phyloP scores from a whole-genome alignment of 2,888 invertebrate species.

The Archips xylosteana region DNA sequence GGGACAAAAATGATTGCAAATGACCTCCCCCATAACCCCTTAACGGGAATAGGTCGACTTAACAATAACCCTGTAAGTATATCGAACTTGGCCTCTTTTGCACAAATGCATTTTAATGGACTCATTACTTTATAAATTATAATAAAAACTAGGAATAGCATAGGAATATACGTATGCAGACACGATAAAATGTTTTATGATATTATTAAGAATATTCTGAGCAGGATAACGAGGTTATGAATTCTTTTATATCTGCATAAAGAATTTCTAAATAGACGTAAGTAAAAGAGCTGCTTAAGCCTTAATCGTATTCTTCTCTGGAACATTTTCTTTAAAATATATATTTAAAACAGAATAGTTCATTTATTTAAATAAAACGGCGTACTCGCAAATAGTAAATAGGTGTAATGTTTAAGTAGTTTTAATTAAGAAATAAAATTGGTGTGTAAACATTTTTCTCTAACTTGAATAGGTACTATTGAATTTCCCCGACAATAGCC shows the following conservation, averaged over 20 bases:
- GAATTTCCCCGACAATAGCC: too few relatives aligned
- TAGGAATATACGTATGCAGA: neutral
- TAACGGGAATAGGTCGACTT: too few relatives aligned
- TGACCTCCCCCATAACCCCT: too few relatives aligned
- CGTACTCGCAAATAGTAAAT: too few relatives aligned
- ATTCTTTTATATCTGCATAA: constrained; percentile 7
- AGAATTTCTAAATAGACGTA: neutral
- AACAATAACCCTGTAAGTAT: too few relatives aligned
- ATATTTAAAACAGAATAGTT: neutral
- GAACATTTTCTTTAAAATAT: neutral
- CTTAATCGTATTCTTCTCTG: neutral
- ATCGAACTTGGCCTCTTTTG: neutral
- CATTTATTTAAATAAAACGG: neutral
- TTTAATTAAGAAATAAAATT: too few relatives aligned
- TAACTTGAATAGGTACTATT: too few relatives aligned
- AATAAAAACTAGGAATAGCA: neutral
- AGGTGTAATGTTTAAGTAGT: too few relatives aligned
- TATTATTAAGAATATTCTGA: constrained; percentile 3
- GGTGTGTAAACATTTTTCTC: too few relatives aligned
- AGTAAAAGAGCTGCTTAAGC: neutral
- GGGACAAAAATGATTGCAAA: too few relatives aligned
- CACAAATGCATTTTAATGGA: neutral
- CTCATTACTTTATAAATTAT: neutral
- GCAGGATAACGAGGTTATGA: neutral
- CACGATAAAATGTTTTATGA: neutral